Percentiles rank a stretch among this genome's conserved stretches.
These are phyloP conservation scores for Melanotaenia maccullochi DNA, from an alignment of 2,797 vertebrate genomes.

Conservation along the genomic window DNA sequence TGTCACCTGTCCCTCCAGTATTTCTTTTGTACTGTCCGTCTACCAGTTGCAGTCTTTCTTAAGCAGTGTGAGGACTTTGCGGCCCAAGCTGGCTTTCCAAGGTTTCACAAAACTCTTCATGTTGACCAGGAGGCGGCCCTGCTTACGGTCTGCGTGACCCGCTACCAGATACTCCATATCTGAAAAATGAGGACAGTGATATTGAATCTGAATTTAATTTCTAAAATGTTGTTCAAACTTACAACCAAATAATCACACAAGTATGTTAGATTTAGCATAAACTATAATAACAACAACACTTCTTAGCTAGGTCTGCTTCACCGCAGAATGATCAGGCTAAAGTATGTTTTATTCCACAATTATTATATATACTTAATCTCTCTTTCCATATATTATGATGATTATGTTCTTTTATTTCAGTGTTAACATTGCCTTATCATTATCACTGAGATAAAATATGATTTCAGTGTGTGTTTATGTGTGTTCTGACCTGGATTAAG, in stretches of 20 bases:
- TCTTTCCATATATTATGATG: neutral
- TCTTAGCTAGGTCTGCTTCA: neutral
- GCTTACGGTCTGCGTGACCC: conserved; percentile 90
- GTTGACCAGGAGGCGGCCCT: conserved; percentile 91
- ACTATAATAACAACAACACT: neutral
- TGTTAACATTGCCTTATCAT: neutral
- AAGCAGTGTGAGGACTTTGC: conserved; percentile 90
- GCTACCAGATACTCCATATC: conserved; percentile 94
- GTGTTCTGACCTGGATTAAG: conserved; percentile 91
- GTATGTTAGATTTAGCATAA: neutral
- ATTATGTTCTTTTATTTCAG: neutral
- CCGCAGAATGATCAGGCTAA: neutral
- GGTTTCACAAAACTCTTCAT: conserved; percentile 98
- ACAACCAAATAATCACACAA: neutral
- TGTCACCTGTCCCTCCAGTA: conserved; percentile 11
- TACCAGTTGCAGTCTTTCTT: conserved; percentile 90
- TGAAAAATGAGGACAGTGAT: conserved; percentile 62
- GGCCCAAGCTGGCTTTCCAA: conserved; percentile 92
- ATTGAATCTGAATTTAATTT: neutral
- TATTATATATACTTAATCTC: neutral
- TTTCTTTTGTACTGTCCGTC: neutral
- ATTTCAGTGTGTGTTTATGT: neutral
- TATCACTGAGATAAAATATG: neutral
- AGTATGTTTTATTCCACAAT: neutral
- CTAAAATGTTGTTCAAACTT: neutral